These are phyloP conservation scores for Latrodectus geometricus DNA, from an alignment of 1,140 invertebrate genomes.

Conservation along the genomic window DNA sequence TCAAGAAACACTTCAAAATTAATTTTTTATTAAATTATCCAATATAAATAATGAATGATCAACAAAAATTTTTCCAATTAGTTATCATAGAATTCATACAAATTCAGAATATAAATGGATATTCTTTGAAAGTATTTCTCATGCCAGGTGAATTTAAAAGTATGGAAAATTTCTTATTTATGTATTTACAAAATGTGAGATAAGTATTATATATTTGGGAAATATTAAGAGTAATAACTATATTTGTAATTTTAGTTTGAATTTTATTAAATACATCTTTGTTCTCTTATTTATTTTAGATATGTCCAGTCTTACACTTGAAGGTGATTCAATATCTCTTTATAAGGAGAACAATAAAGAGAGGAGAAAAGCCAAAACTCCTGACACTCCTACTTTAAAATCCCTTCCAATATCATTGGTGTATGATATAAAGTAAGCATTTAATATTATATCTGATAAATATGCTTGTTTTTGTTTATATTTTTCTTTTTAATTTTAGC, in stretches of 20 bases:
- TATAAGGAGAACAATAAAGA: slow-evolving; percentile 62
- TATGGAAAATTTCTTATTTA: no score
- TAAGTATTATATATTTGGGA: no score
- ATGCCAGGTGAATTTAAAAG: no score
- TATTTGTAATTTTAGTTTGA: background rate
- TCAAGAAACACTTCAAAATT: no score
- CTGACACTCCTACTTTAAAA: slow-evolving; percentile 66
- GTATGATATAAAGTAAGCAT: slow-evolving; percentile 85
- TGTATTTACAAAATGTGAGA: no score
- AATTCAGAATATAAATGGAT: no score
- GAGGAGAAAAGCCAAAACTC: slow-evolving; percentile 61
- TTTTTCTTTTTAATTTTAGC: background rate
- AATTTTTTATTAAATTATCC: no score
- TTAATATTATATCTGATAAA: background rate
- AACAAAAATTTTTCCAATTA: no score
- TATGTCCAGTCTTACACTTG: slow-evolving; percentile 80
- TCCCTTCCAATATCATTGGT: slow-evolving; percentile 86
- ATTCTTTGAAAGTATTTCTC: no score
- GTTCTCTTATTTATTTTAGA: slow-evolving; percentile 72
- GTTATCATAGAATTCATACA: no score
- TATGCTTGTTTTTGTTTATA: background rate
- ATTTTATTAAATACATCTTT: background rate
- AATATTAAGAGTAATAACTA: no score
- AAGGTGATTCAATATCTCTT: slow-evolving; percentile 65
- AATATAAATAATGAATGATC: no score